Evolutionary conservation across 1,140 invertebrate species (phyloP).

Genomic region (Heliconius himera): DNA sequence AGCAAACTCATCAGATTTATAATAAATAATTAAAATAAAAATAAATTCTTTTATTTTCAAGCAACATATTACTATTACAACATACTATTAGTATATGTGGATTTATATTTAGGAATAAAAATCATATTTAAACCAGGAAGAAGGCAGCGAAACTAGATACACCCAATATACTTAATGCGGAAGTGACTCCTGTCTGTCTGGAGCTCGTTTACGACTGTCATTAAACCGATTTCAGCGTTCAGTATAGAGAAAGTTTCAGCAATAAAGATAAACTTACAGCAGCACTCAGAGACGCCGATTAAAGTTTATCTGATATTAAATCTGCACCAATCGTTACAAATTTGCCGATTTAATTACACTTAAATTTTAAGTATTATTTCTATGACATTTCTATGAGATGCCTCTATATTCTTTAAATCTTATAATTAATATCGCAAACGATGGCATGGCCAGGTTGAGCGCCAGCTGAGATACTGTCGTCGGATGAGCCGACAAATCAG

Average conservation of each 20-base stretch:
- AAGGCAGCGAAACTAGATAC: background rate
- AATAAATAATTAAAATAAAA: too few relatives aligned
- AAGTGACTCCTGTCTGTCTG: conserved; percentile 8
- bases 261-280: background rate
- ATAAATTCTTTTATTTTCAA: too few relatives aligned
- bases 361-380: too few relatives aligned
- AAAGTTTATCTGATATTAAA: background rate
- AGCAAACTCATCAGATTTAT: too few relatives aligned
- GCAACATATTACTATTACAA: too few relatives aligned
- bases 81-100: too few relatives aligned
- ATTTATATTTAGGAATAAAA: background rate
- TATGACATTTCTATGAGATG: too few relatives aligned
- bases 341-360: background rate
- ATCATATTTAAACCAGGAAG: background rate
- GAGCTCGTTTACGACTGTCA: background rate
- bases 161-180: conserved; percentile 5
- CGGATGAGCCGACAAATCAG: too few relatives aligned
- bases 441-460: too few relatives aligned
- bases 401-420: too few relatives aligned
- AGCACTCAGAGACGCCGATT: background rate
- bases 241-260: background rate
- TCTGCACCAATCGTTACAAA: background rate
- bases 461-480: too few relatives aligned
- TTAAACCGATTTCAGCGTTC: conserved; percentile 4
- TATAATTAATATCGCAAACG: too few relatives aligned